Evolutionary conservation across 2,888 invertebrate species (phyloP).

Genomic region (Orchestes rusci): DNA sequence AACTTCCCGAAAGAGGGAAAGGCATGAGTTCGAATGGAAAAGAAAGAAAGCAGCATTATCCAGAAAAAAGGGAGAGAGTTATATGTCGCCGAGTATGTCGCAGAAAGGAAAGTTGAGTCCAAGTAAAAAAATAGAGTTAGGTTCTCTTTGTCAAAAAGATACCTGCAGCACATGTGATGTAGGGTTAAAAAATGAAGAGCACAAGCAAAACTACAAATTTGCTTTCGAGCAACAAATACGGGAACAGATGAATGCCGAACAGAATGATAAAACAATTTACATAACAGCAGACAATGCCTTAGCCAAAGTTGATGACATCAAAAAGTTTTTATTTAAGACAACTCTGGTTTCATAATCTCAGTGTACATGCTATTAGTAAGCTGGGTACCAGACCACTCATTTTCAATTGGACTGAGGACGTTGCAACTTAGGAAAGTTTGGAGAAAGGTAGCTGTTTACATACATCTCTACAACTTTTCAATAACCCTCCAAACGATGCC

Average conservation of each 20-base stretch:
- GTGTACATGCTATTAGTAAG: no score
- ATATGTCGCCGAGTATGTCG: no score
- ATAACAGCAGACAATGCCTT: slow-evolving; percentile 4
- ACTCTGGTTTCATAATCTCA: no score
- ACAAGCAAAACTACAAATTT: not conserved
- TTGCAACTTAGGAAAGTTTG: not conserved
- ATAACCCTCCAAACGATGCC: not conserved
- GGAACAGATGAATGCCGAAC: not conserved
- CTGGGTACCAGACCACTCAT: no score
- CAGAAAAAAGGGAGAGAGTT: no score
- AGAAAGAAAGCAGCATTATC: slow-evolving; percentile 5
- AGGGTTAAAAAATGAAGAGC: no score
- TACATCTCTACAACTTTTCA: not conserved
- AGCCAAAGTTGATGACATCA: not conserved
- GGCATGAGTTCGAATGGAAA: no score
- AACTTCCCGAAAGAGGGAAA: slow-evolving; percentile 6
- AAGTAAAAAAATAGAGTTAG: not conserved
- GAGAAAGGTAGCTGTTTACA: no score
- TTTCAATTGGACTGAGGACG: not conserved
- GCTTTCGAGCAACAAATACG: not conserved
- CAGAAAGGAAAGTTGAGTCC: no score
- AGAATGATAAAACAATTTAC: no score
- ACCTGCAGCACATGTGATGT: not conserved
- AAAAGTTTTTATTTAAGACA: no score
- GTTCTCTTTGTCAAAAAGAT: not conserved